Evolutionary conservation across 2,888 invertebrate species (phyloP).

Genomic region (Cancer borealis): DNA sequence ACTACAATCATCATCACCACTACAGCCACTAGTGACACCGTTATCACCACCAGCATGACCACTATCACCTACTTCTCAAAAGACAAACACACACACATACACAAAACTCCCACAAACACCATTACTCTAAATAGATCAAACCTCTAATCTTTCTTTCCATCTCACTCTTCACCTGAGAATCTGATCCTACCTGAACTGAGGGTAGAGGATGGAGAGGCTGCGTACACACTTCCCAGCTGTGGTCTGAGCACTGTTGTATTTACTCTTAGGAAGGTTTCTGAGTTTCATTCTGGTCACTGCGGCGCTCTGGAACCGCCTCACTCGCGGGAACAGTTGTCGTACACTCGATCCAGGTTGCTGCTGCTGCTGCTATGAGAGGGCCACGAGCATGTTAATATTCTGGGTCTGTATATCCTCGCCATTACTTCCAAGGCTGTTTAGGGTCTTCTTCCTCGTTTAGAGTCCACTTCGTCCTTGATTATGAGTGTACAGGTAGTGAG

Average conservation of each 20-base stretch:
- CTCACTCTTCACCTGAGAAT: too few relatives aligned
- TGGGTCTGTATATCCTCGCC: background rate
- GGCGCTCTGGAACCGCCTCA: background rate
- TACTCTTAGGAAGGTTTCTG: background rate
- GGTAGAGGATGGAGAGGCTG: background rate
- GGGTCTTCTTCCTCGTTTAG: background rate
- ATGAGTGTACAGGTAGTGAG: background rate
- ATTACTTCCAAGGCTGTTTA: background rate
- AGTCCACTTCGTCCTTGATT: background rate
- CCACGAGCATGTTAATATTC: background rate
- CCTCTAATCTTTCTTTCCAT: too few relatives aligned
- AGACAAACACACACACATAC: background rate
- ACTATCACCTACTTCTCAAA: background rate
- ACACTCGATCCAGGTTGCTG: background rate
- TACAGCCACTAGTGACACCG: too few relatives aligned
- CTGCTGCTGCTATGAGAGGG: background rate
- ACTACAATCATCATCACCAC: too few relatives aligned
- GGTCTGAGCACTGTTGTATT: constrained; percentile 8
- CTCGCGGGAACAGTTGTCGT: background rate
- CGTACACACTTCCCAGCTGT: background rate
- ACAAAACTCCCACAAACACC: background rate
- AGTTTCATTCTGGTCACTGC: background rate
- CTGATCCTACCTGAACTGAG: background rate
- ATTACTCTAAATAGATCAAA: too few relatives aligned
- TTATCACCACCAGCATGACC: too few relatives aligned